Evolutionary conservation across 2,797 vertebrate genomes (phyloP).

Genomic region (Argyrosomus regius): DNA sequence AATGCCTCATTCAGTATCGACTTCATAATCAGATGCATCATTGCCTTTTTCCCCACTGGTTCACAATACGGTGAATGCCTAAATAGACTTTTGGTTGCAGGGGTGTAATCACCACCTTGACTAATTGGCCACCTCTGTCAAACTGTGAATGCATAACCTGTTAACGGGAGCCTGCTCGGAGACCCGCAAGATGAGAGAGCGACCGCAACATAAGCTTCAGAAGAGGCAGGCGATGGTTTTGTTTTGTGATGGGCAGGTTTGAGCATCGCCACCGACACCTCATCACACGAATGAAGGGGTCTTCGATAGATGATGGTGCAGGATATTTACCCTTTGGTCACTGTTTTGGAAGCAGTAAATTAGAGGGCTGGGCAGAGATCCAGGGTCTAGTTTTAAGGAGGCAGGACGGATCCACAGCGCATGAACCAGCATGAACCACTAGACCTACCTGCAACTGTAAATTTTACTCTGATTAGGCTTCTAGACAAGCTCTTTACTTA

Average conservation of each 20-base stretch:
- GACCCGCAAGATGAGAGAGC: background rate
- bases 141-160: conserved; percentile 38
- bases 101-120: conserved; percentile 45
- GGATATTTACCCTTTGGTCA: background rate
- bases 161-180: conserved; percentile 32
- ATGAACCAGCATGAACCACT: too few relatives aligned
- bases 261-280: background rate
- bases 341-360: background rate
- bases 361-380: too few relatives aligned
- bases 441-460: too few relatives aligned
- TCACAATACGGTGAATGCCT: conserved; percentile 36
- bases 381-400: too few relatives aligned
- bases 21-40: conserved; percentile 62
- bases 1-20: conserved; percentile 55
- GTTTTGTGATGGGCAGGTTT: background rate
- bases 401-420: too few relatives aligned
- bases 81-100: conserved; percentile 46
- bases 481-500: background rate
- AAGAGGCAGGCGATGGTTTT: too few relatives aligned
- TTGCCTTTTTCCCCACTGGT: conserved; percentile 31
- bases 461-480: background rate
- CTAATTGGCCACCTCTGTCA: conserved; percentile 52
- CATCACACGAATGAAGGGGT: background rate
- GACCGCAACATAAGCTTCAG: background rate
- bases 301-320: background rate